Base-by-base conservation (phyloP, 2,888 invertebrate genomes). In the Macrosoma leucophasiata region DNA sequence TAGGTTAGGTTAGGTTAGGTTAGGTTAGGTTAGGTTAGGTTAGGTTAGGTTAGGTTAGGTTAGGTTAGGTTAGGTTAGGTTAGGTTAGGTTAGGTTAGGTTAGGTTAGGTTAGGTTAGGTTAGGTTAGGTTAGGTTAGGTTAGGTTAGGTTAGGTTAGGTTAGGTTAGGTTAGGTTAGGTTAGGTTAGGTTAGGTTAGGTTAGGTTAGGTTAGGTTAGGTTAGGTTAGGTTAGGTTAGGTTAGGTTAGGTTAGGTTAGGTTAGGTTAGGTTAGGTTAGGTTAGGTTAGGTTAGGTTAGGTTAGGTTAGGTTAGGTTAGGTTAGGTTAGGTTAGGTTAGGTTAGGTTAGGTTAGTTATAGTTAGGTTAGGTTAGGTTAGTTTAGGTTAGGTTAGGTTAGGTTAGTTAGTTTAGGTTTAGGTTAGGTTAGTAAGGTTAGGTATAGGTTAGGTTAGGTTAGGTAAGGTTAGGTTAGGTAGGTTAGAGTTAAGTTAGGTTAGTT, bases 41-140 rank as follows among this genome's bases (percentile, higher is more conserved):
- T 34, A 34, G 36, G 36, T 36, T 36, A 36, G 36, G 36, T 36
- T 36, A 36, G 31, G 36, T 36, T 36, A 36, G 36, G 36, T 36
- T 36, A 36, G 36, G 36, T 36, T 36, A 36, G 36, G 36, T 36
- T 36, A 36, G 36, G 37, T 37, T 37, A 37, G 37, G 37, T 37
- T 37, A 37, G 37, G 36, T 36, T 30, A 36, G 36, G 36, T 31
- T 31, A 36, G 36, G 36, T 36, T 36, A 31, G 30, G 36, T 30
- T 36, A 30, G 36, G 30, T 30, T 36, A 36, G 36, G 36, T 36
- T 36, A 36, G 36, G 36, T 36, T 36, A 36, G 29, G 36, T 27
- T 31, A 36, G 36, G 36, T 37, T 37, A 37, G 37, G 37, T 37
- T 37, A 37, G 37, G 31, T 36, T 36, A 36, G 36, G 36, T 36